These are phyloP conservation scores for Orthosia incerta DNA, from an alignment of 2,888 invertebrate species.

Conservation along the genomic window DNA sequence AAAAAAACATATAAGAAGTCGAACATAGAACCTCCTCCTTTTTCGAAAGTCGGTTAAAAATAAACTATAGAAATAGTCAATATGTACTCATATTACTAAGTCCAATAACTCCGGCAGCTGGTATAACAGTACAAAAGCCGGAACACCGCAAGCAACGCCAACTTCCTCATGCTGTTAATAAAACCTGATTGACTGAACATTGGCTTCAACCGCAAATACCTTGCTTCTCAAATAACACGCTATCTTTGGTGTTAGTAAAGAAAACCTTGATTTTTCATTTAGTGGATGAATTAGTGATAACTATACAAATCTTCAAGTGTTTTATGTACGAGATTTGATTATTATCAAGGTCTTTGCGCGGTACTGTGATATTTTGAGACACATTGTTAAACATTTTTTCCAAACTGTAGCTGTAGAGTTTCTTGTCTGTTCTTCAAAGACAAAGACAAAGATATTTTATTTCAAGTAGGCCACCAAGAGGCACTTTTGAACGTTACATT, in stretches of 20 bases:
- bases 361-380: no score
- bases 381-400: no score
- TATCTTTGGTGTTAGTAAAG: not conserved
- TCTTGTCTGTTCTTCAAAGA: no score
- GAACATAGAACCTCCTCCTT: no score
- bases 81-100: not conserved
- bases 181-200: slow-evolving; percentile 70
- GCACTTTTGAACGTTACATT: no score
- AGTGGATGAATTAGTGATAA: slow-evolving; percentile 8
- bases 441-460: no score
- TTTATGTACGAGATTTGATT: not conserved
- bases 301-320: not conserved
- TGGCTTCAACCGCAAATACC: slow-evolving; percentile 69
- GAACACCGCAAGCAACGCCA: slow-evolving; percentile 61
- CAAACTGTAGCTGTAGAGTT: no score
- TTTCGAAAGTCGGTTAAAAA: no score
- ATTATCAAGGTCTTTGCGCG: not conserved
- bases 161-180: slow-evolving; percentile 73
- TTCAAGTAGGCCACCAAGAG: no score
- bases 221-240: slow-evolving; percentile 58
- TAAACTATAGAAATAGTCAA: no score
- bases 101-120: not conserved
- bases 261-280: slow-evolving; percentile 28
- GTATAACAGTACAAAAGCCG: slow-evolving; percentile 49
- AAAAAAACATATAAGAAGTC: no score